Evolutionary conservation across 2,888 invertebrate genomes (phyloP).

Genomic region (Entomobrya proxima): DNA sequence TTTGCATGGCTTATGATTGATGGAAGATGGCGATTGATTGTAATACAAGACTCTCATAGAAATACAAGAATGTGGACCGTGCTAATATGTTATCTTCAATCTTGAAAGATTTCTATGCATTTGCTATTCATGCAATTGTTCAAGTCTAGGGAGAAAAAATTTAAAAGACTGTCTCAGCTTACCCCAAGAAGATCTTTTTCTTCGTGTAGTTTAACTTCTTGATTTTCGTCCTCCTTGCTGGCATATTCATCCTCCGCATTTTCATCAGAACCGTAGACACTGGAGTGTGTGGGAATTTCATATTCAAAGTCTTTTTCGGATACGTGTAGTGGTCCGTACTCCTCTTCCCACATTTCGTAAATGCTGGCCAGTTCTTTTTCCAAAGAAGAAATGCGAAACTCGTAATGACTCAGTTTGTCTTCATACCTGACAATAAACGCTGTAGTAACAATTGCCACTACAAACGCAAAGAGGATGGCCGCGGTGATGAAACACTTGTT

Average conservation of each 20-base stretch:
- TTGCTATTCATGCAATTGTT: neutral
- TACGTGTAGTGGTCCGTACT: slow-evolving; percentile 51
- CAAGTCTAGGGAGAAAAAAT: neutral
- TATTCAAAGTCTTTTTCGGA: slow-evolving; percentile 66
- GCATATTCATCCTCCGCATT: slow-evolving; percentile 65
- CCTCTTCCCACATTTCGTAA: slow-evolving; percentile 58
- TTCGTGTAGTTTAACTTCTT: slow-evolving; percentile 7
- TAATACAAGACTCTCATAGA: too few species aligned
- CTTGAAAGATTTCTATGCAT: neutral
- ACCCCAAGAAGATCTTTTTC: slow-evolving; percentile 68
- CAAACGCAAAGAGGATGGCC: slow-evolving; percentile 67
- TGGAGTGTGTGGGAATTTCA: slow-evolving; percentile 55
- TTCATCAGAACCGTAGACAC: slow-evolving; percentile 53
- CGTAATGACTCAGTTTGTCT: slow-evolving; percentile 67
- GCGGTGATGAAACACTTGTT: slow-evolving; percentile 69
- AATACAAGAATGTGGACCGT: too few species aligned
- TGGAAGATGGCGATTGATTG: too few species aligned
- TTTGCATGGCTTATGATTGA: neutral
- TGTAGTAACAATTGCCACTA: slow-evolving; percentile 68
- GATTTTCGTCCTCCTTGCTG: slow-evolving; percentile 64
- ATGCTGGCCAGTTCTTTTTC: slow-evolving; percentile 66
- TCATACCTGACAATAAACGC: slow-evolving; percentile 70
- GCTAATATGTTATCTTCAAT: too few species aligned
- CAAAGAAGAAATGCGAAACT: slow-evolving; percentile 64
- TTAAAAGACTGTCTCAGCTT: slow-evolving; percentile 36